A percentile compares a stretch with the other conserved stretches of the same genome.
phyloP scores from a whole-genome alignment of 2,113 vertebrate genomes.

The Aramus guarauna region DNA sequence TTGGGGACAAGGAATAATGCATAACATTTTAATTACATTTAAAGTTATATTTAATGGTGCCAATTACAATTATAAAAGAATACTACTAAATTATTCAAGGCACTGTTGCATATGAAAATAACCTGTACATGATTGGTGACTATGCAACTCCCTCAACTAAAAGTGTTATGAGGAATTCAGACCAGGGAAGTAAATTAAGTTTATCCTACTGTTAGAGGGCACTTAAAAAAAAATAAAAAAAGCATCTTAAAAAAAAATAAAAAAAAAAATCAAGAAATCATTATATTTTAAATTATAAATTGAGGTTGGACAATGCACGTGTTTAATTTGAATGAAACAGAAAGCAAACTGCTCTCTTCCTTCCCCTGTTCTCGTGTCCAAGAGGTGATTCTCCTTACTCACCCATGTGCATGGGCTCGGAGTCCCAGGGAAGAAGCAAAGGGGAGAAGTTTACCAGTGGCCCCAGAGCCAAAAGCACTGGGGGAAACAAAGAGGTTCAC shows the following conservation, averaged over 20 bases:
- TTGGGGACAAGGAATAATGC: background rate
- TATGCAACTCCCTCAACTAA: background rate
- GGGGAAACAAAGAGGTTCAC: background rate
- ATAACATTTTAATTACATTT: background rate
- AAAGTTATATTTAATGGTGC: background rate
- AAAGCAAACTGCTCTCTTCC: background rate
- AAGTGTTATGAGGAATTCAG: background rate
- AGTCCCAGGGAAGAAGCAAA: background rate
- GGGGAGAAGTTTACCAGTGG: background rate
- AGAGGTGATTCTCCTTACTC: background rate
- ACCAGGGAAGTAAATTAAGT: background rate
- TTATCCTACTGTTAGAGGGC: background rate
- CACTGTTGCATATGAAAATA: background rate
- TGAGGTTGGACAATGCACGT: background rate
- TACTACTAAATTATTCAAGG: background rate
- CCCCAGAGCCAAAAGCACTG: background rate
- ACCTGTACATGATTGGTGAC: background rate
- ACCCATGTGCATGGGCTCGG: accelerated
- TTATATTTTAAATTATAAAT: background rate
- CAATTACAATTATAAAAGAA: background rate
- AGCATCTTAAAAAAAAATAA: background rate
- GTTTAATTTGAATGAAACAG: accelerated
- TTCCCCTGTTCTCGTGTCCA: background rate
- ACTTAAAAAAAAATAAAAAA: background rate
- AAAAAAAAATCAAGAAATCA: background rate